Evolutionary conservation across 2,888 invertebrate species (phyloP), one percentile per base, ranked within the genome.

Genomic region (Amphipyra berbera): DNA sequence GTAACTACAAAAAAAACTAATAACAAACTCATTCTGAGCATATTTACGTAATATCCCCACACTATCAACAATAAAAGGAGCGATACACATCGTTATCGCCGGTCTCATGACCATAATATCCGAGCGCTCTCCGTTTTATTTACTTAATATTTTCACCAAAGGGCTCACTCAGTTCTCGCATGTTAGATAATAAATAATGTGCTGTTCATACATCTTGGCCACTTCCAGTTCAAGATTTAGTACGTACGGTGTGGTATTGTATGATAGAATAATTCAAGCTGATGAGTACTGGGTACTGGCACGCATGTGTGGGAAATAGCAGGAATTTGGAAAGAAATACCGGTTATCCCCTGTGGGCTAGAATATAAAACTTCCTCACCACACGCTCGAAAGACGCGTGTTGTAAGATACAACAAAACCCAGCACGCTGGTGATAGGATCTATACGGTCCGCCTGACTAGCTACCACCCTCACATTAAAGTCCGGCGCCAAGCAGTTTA

Each of bases 101-200:
- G 61, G 58, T 73, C 76, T 76, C 50, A 49, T 85, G 65, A 83
- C 88, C 78, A 56, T 73, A 81, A 68, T 35, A 15, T 54, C 61
- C 62, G 69, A 74, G 79, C 73, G 73, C 82, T 74, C 81, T 76
- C 66, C 75, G 81, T 78, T 80, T 84, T 90, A 89, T 91, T 92
- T 90, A 88, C 85, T 88, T 90, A 88, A 91, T 91, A 90, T 90
- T 89, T 89, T 86, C 86, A 83, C 81, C 81, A 89, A 90, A 88
- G 86, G 87, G 83, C 86, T 84, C 84, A 80, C 84, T 83, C 77
- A 83, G 37, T 44, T 27, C 86, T 88, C 88, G 84, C 88, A 91
- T 89, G 88, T 88, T 86, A 86, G 84, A 90, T 90, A 89, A 88
- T 90, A 90, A 88, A 87, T 89, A 88, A 89, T 82, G 82, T 74